Evolutionary conservation across 2,888 invertebrate species (phyloP), one percentile per base, ranked within the genome.

Genomic region (Quadroppia sp.): DNA sequence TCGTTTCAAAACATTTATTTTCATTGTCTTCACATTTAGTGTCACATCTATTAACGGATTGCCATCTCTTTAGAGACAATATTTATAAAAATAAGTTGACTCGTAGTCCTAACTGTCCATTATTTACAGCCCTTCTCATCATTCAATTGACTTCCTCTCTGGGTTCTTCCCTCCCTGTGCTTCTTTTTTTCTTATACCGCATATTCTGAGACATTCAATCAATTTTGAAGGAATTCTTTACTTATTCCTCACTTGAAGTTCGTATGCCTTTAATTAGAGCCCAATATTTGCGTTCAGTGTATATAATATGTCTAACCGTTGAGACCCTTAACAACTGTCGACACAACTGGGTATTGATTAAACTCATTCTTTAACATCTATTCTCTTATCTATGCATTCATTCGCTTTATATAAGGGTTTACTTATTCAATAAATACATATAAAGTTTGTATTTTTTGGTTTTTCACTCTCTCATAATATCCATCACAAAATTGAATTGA

Each of bases 311-410:
- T 2, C 17, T 20, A 53, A 53, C 53, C 32, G 59, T 61, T 61
- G 59, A 61, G 59, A 32, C 30, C 59, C 28, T 61, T 61, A 61
- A 61, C 59, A 61, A 61, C 59, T 61, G 59, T 30, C 59, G 59
- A 61, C 45, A 45, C 45, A 45, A 45, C 45, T 45, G 13, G 13
- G 15, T n/a, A 45, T 45, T n/a, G 45, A 45, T 45, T 45, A 45
- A 13, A 17, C n/a, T 7, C n/a, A 45, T 45, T 45, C 45, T 45
- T 13, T 45, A 45, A 45, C 45, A 45, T 17, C 13, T 45, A 17
- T n/a, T n/a, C n/a, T 45, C 45, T 45, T 17, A 45, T 45, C 45
- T 45, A 45, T 45, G n/a, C 45, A 3, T 45, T 40, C 45, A 17
- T 45, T 45, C n/a, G 3, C 45, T n/a, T 45, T 45, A 45, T 45